Percentiles rank a stretch among this genome's conserved stretches.
phyloP scores from a whole-genome alignment of 2,113 vertebrate genomes.

The Tetrax tetrax region DNA sequence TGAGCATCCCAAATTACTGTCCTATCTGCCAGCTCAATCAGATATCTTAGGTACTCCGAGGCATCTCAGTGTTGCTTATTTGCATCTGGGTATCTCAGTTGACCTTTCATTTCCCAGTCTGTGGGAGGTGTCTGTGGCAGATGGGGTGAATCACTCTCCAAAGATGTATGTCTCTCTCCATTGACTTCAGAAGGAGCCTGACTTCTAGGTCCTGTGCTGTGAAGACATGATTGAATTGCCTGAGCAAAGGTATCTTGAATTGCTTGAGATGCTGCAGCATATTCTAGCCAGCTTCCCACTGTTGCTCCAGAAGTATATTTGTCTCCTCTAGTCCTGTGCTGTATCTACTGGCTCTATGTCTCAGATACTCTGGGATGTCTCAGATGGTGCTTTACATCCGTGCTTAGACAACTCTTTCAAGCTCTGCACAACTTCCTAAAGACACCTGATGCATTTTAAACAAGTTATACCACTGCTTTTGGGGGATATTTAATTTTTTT shows the following conservation, averaged over 20 bases:
- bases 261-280: not conserved
- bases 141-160: not conserved
- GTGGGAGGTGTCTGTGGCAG: not conserved
- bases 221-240: not conserved
- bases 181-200: not conserved
- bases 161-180: not conserved
- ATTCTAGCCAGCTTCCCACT: not conserved
- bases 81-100: not conserved
- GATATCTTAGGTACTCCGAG: not conserved
- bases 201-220: not conserved
- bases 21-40: not conserved
- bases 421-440: not conserved
- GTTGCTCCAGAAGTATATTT: not conserved
- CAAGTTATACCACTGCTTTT: not conserved
- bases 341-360: not conserved
- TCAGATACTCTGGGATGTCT: not conserved
- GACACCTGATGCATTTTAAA: not conserved
- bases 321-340: not conserved
- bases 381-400: not conserved
- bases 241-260: not conserved
- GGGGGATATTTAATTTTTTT: not conserved
- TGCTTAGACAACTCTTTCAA: not conserved
- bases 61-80: not conserved
- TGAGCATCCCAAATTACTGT: not conserved
- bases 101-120: not conserved